Evolutionary conservation across 1,140 invertebrate species (phyloP).

Genomic region (Pantala flavescens): DNA sequence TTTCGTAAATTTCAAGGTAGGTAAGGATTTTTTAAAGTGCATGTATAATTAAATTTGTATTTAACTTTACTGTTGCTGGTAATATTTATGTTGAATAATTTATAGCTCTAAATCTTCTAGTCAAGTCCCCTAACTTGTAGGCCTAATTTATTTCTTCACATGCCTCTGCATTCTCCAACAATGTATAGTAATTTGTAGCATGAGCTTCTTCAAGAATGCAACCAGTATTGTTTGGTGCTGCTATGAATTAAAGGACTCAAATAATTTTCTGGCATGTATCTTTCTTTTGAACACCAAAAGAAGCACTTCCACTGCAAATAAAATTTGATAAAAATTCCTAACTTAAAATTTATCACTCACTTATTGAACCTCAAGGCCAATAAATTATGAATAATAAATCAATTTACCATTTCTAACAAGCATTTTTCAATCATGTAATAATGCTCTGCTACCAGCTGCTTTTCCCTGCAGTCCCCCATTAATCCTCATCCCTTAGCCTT

Average conservation of each 20-base stretch:
- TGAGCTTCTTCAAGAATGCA: neutral
- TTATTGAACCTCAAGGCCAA: neutral
- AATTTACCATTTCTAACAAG: neutral
- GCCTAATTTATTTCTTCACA: neutral
- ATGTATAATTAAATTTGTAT: neutral
- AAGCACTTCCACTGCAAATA: neutral
- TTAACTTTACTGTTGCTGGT: neutral
- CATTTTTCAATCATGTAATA: neutral
- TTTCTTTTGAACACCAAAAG: neutral
- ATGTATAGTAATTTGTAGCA: neutral
- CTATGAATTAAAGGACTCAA: neutral
- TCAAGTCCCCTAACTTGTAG: neutral
- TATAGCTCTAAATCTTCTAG: neutral
- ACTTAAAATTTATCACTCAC: neutral
- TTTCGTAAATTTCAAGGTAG: conserved; percentile 16
- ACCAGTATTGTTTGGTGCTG: neutral
- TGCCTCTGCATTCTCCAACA: neutral
- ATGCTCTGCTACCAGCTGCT: conserved; percentile 7
- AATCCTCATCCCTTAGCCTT: neutral
- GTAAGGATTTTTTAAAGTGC: conserved; percentile 12
- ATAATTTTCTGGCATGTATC: neutral
- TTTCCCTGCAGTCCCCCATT: conserved; percentile 2
- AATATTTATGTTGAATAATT: neutral
- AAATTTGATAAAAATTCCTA: neutral
- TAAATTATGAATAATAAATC: neutral